A percentile compares a stretch with the other conserved stretches of the same genome.
These are phyloP conservation scores for Trialeurodes vaporariorum DNA, from an alignment of 1,140 invertebrate genomes.

Conservation along the genomic window DNA sequence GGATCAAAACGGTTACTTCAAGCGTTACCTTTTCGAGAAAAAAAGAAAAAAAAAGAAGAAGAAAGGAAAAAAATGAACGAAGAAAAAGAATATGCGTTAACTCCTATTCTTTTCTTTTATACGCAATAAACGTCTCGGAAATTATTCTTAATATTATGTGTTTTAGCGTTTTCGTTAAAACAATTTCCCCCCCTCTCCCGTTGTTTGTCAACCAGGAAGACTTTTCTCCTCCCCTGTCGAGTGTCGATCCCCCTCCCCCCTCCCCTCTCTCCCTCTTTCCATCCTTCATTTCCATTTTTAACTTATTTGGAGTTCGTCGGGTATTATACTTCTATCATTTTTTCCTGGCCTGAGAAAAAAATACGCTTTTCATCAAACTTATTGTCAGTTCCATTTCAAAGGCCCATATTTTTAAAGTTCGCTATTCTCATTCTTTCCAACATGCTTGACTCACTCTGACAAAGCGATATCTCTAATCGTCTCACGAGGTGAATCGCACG, in stretches of 20 bases:
- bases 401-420: background rate
- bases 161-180: background rate
- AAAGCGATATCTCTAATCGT: no score
- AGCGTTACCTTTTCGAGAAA: background rate
- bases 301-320: background rate
- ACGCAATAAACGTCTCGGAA: background rate
- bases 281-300: constrained; percentile 1
- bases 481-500: no score
- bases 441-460: no score
- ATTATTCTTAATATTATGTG: background rate
- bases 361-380: background rate
- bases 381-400: background rate
- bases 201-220: background rate
- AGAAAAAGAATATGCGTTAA: no score
- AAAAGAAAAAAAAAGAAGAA: background rate
- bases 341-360: background rate
- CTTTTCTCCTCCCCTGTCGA: background rate
- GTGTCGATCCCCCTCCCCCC: background rate
- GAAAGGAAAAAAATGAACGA: background rate
- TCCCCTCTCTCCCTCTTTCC: no score
- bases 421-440: background rate
- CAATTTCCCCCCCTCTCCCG: no score
- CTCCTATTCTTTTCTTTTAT: background rate
- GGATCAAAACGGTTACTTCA: background rate
- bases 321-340: background rate